Percentiles rank a stretch among this genome's conserved stretches.
These are phyloP conservation scores for Trinectes maculatus DNA, from an alignment of 2,113 vertebrate genomes.

Conservation along the genomic window DNA sequence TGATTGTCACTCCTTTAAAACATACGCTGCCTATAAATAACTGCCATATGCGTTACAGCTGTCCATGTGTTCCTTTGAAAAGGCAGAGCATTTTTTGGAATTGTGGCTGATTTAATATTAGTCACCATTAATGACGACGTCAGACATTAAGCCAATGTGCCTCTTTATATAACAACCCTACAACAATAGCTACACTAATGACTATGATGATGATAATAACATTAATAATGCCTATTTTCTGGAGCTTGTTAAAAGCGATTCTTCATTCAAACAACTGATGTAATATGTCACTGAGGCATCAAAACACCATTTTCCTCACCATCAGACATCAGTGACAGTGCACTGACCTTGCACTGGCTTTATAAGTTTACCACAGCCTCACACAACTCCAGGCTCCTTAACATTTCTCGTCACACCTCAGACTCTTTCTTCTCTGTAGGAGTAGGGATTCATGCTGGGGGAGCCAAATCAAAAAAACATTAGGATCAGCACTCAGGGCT, in stretches of 20 bases:
- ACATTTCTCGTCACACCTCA: constrained; percentile 20
- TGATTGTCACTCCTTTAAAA: constrained; percentile 4
- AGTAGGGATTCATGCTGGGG: not conserved
- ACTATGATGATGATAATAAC: too few species aligned
- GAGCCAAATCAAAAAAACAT: constrained; percentile 30
- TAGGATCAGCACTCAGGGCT: not conserved
- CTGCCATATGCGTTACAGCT: too few species aligned
- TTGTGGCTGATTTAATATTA: too few species aligned
- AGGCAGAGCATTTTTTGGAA: too few species aligned
- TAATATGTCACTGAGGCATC: not conserved
- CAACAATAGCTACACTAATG: too few species aligned
- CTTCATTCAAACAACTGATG: too few species aligned
- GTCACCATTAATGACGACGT: too few species aligned
- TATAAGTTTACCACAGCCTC: constrained; percentile 8
- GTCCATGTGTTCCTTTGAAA: too few species aligned
- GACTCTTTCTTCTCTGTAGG: constrained; percentile 17
- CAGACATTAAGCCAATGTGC: too few species aligned
- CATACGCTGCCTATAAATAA: not conserved
- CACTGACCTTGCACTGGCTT: constrained; percentile 32
- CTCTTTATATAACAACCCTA: too few species aligned
- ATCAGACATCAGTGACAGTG: not conserved
- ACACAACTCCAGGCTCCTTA: constrained; percentile 10
- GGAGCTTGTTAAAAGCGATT: too few species aligned
- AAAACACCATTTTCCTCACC: not conserved
- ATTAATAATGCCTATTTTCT: too few species aligned